A percentile compares a stretch with the other conserved stretches of the same genome.
These are phyloP conservation scores for Andrena bicolor DNA, from an alignment of 2,888 invertebrate genomes.

Conservation along the genomic window DNA sequence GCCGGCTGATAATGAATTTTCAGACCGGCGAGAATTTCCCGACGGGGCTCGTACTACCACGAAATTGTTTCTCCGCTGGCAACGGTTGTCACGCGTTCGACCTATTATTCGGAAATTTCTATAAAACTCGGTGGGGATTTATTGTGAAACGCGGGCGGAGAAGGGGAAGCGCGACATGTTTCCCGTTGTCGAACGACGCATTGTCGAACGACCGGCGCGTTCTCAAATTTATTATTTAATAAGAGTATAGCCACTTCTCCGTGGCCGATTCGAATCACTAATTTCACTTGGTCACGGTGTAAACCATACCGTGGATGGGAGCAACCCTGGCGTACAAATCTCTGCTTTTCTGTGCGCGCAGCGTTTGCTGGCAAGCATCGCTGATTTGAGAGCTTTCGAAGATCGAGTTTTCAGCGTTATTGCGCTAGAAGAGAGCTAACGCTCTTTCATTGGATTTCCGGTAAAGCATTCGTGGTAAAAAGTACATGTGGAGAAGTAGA, in stretches of 20 bases:
- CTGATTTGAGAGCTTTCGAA: slow-evolving; percentile 1
- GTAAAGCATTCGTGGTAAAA: no score
- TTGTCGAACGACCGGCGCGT: not conserved
- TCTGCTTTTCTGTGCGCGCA: not conserved
- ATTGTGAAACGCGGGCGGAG: not conserved
- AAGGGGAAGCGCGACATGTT: not conserved
- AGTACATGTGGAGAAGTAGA: not conserved
- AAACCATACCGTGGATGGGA: slow-evolving; percentile 12
- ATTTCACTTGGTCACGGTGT: not conserved
- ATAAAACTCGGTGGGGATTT: slow-evolving; percentile 23
- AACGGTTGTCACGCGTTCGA: slow-evolving; percentile 15
- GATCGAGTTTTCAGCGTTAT: not conserved
- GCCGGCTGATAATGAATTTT: slow-evolving; percentile 54
- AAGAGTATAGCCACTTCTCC: not conserved
- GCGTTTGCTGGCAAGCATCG: not conserved
- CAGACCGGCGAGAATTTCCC: slow-evolving; percentile 13
- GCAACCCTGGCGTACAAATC: not conserved
- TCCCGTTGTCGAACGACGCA: not conserved
- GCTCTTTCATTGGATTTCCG: no score
- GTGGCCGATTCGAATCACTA: slow-evolving; percentile 1
- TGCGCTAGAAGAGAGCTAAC: not conserved
- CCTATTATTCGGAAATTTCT: slow-evolving; percentile 38
- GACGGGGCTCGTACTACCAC: slow-evolving; percentile 4
- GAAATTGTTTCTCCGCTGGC: slow-evolving; percentile 41
- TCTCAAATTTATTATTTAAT: slow-evolving; percentile 44